Conservation (phyloP, 35 echinoderm and acorn worm species). For the Amphiura filiformis region DNA sequence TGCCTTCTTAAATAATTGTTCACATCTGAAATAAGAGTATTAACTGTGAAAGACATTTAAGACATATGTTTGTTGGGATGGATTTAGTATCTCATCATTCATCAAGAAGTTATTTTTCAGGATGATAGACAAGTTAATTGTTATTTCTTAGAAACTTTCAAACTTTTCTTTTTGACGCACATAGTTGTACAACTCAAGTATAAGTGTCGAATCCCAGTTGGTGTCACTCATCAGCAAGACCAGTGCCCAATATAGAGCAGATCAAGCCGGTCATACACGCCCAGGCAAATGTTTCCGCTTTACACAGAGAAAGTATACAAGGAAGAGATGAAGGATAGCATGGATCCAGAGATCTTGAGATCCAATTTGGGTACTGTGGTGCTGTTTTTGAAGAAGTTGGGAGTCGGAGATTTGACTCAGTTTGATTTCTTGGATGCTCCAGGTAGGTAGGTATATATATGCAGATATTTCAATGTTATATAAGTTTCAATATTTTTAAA, state of each 20-base stretch:
- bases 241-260: constrained; percentile 89
- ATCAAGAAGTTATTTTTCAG: too few species aligned
- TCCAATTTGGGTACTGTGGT: constrained; percentile 97
- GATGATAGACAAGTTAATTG: too few species aligned
- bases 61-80: too few species aligned
- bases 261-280: constrained; percentile 87
- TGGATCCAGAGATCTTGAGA: constrained; percentile 91
- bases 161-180: background rate
- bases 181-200: constrained; percentile 96
- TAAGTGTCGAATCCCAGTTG: constrained; percentile 87
- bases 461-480: too few species aligned
- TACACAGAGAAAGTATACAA: constrained; percentile 94
- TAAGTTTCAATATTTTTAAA: too few species aligned
- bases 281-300: constrained; percentile 95
- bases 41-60: too few species aligned
- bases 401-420: constrained; percentile 91
- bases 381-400: constrained; percentile 91
- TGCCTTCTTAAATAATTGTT: too few species aligned
- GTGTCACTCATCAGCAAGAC: constrained; percentile 97
- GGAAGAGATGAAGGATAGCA: constrained; percentile 93
- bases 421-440: constrained; percentile 99
- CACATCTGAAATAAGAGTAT: too few species aligned
- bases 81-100: too few species aligned
- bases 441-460: too few species aligned
- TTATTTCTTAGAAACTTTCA: too few species aligned